A percentile compares a stretch with the other conserved stretches of the same genome.
phyloP scores from a whole-genome alignment of 2,888 invertebrate species.

The Panorpa germanica region DNA sequence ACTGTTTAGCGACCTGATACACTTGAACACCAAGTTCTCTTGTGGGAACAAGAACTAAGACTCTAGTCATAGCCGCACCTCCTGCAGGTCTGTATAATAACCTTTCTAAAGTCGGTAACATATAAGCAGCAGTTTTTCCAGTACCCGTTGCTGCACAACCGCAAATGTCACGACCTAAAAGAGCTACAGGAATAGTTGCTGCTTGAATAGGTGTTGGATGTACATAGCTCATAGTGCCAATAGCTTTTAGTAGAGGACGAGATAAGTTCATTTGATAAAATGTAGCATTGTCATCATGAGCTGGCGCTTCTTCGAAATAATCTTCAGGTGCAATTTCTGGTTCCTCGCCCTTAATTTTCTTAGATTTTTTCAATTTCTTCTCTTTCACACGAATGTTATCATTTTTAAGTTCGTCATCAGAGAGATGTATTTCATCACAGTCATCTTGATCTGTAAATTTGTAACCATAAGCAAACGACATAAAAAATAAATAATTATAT shows the following conservation, averaged over 20 bases:
- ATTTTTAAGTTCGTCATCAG: conserved; percentile 59
- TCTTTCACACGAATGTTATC: conserved; percentile 49
- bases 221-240: conserved; percentile 71
- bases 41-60: conserved; percentile 89
- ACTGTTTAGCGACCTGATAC: conserved; percentile 79
- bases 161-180: conserved; percentile 82
- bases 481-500: conserved; percentile 1
- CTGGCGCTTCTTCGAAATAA: conserved; percentile 46
- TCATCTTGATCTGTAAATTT: conserved; percentile 20
- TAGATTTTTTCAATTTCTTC: conserved; percentile 31
- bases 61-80: conserved; percentile 50
- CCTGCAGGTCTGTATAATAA: conserved; percentile 69
- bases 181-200: conserved; percentile 83
- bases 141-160: conserved; percentile 98
- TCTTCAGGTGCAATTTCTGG: conserved; percentile 26
- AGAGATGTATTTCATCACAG: conserved; percentile 40
- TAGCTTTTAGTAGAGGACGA: conserved; percentile 79
- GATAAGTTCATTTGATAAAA: conserved; percentile 96
- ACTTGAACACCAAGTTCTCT: conserved; percentile 96
- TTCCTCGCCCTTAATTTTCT: conserved; percentile 24
- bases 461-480: not conserved
- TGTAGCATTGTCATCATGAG: conserved; percentile 39
- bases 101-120: conserved; percentile 91
- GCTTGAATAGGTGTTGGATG: conserved; percentile 96
- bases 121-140: conserved; percentile 97